Conservation (phyloP, 2,113 vertebrate species). For the Sakesphorus luctuosus region DNA sequence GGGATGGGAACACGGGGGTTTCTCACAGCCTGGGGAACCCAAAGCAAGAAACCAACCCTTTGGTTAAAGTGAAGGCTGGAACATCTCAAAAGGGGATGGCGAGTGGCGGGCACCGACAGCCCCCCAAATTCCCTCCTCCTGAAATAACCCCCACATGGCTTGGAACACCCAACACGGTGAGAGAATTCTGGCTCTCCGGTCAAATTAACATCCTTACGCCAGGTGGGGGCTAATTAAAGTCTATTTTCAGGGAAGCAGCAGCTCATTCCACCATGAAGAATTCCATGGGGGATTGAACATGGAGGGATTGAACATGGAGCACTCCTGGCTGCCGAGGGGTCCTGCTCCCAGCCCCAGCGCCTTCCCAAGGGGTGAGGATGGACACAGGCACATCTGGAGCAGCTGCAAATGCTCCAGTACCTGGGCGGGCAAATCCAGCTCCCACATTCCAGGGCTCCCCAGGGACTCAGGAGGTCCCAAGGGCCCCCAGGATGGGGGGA, state of each 20-base stretch:
- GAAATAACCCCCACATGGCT: not conserved
- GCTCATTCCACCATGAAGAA: not conserved
- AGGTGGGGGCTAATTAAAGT: conserved; percentile 25
- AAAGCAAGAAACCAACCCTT: fast-evolving
- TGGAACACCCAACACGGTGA: not conserved
- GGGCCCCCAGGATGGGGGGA: not conserved
- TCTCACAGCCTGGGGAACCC: not conserved
- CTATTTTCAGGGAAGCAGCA: conserved; percentile 58
- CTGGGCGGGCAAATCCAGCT: fast-evolving
- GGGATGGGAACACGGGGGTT: fast-evolving
- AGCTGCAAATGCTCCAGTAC: fast-evolving
- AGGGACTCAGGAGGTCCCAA: not conserved
- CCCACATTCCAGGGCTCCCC: not conserved
- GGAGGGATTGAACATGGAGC: not conserved
- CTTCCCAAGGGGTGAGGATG: fast-evolving
- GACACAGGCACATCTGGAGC: fast-evolving
- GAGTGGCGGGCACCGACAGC: no score
- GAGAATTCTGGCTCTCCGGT: conserved; percentile 11
- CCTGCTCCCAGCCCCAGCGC: not conserved
- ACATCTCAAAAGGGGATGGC: not conserved
- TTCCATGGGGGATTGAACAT: not conserved
- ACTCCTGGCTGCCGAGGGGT: not conserved
- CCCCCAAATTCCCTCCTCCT: not conserved
- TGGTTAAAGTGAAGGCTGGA: fast-evolving
- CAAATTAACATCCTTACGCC: conserved; percentile 45